Evolutionary conservation across 2,797 vertebrate genomes (phyloP).

Genomic region (Lepus oiostolus): DNA sequence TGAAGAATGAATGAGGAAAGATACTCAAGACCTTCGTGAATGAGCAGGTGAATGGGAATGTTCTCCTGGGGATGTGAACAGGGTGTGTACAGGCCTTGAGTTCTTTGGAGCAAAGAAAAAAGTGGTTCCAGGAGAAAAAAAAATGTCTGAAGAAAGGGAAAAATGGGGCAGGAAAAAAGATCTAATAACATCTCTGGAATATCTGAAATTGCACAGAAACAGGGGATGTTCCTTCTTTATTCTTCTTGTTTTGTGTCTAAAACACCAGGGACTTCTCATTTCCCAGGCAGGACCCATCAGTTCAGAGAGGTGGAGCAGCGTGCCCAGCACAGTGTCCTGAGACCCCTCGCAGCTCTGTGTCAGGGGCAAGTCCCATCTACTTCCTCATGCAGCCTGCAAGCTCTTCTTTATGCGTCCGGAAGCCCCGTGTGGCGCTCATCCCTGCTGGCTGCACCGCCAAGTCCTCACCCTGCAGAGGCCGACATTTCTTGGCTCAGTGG

Average conservation of each 20-base stretch:
- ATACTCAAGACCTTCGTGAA: neutral
- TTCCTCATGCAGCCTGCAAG: neutral
- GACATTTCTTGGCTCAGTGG: neutral
- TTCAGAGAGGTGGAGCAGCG: neutral
- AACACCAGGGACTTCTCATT: neutral
- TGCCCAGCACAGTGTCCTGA: neutral
- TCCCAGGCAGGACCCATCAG: neutral
- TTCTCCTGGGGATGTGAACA: neutral
- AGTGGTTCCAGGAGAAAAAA: neutral
- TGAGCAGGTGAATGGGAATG: neutral
- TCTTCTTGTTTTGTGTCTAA: neutral
- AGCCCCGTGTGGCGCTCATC: neutral
- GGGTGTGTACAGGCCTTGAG: neutral
- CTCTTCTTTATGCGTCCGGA: neutral
- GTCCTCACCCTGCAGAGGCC: neutral
- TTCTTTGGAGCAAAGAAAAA: conserved; percentile 40
- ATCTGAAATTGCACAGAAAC: neutral
- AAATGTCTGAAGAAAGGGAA: neutral
- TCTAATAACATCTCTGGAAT: neutral
- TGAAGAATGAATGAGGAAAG: neutral
- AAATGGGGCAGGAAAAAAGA: neutral
- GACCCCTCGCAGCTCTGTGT: neutral
- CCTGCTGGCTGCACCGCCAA: neutral
- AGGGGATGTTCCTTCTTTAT: neutral
- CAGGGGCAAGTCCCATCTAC: neutral